Base-by-base conservation (phyloP, 2,113 vertebrate species). In the Cynocephalus volans region DNA sequence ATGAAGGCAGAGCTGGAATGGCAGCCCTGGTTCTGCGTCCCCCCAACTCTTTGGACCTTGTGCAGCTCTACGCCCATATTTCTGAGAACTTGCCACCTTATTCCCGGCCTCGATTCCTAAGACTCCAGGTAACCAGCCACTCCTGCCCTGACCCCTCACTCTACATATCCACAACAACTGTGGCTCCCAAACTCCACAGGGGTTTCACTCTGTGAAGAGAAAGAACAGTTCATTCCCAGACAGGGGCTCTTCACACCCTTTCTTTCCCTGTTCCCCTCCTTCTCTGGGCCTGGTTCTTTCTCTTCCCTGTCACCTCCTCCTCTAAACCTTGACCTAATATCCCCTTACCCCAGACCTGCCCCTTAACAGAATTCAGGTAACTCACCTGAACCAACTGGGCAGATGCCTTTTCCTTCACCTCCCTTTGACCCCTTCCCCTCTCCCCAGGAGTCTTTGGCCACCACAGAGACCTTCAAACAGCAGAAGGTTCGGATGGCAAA, bases 1-100 rank as follows among this genome's bases (percentile, higher is more conserved):
- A 99, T 1, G 99, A 99, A 96, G 99, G 99, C 28, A 98, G 98
- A 77, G 99, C 98, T 11, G 99, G 99, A 0, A 99, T 99, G 99
- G 99, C 99, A 0, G 99, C 99, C 0, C 28, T 99, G 8, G 99
- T 99, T 24, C 93, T 99, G 17, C 99, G 98, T 23, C 94, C 97
- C 3, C 98, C 97, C 2, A 90, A 97, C 9, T 33, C 96, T 1
- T 86, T 99, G 64, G 98, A 99, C 41, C 98, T 99, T 1, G 76
- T 21, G 17, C 86, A 95, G 26, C 96, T 99, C 56, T 99, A 98
- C 65, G 3, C 5, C 12, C 98, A 99, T 12, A 93, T 99, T n/a
- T 82, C 97, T 0, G 95, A 99, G 85, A 97, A 98, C 1, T 98
- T 99, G 52, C 99, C 99, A 0, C 77, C 98, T 0, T 99, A 98